These are phyloP conservation scores for Alouatta palliata DNA, from an alignment of 2,113 vertebrate genomes.

Conservation along the genomic window DNA sequence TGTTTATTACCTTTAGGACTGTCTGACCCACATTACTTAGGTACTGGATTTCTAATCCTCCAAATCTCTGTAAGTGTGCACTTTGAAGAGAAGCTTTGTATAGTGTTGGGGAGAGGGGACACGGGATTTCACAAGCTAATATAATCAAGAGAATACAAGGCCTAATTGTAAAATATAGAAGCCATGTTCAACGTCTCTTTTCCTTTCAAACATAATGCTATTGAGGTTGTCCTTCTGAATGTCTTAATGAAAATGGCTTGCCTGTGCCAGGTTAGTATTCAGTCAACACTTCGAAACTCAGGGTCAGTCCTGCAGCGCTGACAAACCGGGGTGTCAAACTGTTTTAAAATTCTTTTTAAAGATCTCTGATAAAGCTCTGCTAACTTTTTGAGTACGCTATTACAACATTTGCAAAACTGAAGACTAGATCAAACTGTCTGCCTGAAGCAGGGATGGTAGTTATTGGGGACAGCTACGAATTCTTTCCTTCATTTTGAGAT, in stretches of 20 bases:
- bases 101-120: background rate
- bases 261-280: background rate
- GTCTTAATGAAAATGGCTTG: background rate
- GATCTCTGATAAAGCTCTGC: background rate
- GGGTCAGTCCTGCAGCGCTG: background rate
- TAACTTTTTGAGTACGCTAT: background rate
- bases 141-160: background rate
- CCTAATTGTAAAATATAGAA: background rate
- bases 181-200: background rate
- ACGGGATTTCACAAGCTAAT: background rate
- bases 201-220: background rate
- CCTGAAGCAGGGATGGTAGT: background rate
- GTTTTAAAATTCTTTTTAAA: background rate
- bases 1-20: conserved; percentile 26
- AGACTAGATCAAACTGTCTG: background rate
- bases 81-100: conserved; percentile 36
- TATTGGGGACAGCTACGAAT: background rate
- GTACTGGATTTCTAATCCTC: conserved; percentile 33
- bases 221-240: background rate
- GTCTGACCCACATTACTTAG: background rate
- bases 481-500: background rate
- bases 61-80: conserved; percentile 31
- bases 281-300: background rate
- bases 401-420: background rate
- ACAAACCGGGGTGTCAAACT: background rate